Conservation (phyloP, 1,140 invertebrate genomes). For the Pomacea maculata region DNA sequence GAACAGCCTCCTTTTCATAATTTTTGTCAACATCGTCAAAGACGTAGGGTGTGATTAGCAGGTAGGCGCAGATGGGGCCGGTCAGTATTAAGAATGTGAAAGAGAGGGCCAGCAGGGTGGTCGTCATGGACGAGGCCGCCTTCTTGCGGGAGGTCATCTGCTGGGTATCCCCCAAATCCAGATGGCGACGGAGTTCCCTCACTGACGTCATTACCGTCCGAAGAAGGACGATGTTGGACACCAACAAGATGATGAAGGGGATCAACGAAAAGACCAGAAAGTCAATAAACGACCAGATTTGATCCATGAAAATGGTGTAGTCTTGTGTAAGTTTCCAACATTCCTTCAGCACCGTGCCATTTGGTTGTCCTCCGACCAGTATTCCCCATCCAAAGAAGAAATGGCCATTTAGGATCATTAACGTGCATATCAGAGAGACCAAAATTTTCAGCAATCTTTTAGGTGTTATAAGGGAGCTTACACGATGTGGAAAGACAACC, state of each 20-base stretch:
- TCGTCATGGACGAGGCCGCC: not conserved
- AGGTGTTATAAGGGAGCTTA: not conserved
- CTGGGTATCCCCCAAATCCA: not conserved
- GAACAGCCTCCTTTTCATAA: not conserved
- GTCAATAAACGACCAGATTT: not conserved
- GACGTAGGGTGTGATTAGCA: not conserved
- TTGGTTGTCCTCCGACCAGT: not conserved
- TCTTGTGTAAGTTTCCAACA: not conserved
- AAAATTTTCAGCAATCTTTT: not conserved
- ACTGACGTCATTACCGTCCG: not conserved
- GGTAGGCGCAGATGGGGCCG: not conserved
- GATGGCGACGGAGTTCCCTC: not conserved
- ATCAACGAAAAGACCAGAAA: slow-evolving; percentile 4
- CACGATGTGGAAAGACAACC: not conserved
- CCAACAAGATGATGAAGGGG: not conserved
- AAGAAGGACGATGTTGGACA: not conserved
- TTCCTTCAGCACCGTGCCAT: too few species aligned
- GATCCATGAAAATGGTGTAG: not conserved
- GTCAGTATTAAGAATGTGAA: not conserved
- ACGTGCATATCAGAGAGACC: not conserved
- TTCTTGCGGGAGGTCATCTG: not conserved
- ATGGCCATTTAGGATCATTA: not conserved
- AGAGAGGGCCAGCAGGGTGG: slow-evolving; percentile 5
- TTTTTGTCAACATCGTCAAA: not conserved
- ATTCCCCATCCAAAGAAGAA: not conserved